phyloP scores from a whole-genome alignment of 2,888 invertebrate species.

The Vesta saturnalis region DNA sequence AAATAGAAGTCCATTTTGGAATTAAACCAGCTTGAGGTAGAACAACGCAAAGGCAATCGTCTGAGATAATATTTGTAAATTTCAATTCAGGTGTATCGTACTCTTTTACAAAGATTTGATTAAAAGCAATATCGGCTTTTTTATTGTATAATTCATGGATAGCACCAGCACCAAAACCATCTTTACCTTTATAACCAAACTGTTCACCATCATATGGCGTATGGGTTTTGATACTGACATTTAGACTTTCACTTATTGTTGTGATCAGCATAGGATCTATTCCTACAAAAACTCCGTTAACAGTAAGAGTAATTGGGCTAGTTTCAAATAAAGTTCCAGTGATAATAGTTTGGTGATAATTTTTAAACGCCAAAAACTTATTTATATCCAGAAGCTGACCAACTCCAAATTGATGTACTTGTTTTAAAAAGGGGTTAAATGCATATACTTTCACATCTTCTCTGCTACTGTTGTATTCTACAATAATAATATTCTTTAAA shows the following conservation, averaged over 20 bases:
- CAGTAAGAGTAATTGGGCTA: conserved; percentile 26
- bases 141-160: conserved; percentile 56
- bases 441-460: conserved; percentile 10
- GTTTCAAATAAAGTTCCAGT: conserved; percentile 31
- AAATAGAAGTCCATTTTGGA: conserved; percentile 59
- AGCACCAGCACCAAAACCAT: conserved; percentile 59
- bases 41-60: conserved; percentile 60
- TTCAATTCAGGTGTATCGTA: conserved; percentile 57
- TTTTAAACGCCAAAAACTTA: conserved; percentile 22
- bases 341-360: conserved; percentile 23
- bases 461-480: not conserved
- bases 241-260: conserved; percentile 29
- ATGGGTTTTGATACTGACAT: conserved; percentile 22
- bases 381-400: conserved; percentile 13
- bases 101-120: conserved; percentile 61
- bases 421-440: conserved; percentile 32
- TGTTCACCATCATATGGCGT: conserved; percentile 19
- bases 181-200: conserved; percentile 52
- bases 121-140: conserved; percentile 58
- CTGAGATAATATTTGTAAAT: conserved; percentile 58
- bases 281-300: conserved; percentile 23
- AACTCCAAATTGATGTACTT: not conserved
- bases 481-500: conserved; percentile 26
- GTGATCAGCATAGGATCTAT: conserved; percentile 35
- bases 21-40: conserved; percentile 59